Evolutionary conservation across 2,797 vertebrate species (phyloP).

Genomic region (Hydrocynus forskahlii): DNA sequence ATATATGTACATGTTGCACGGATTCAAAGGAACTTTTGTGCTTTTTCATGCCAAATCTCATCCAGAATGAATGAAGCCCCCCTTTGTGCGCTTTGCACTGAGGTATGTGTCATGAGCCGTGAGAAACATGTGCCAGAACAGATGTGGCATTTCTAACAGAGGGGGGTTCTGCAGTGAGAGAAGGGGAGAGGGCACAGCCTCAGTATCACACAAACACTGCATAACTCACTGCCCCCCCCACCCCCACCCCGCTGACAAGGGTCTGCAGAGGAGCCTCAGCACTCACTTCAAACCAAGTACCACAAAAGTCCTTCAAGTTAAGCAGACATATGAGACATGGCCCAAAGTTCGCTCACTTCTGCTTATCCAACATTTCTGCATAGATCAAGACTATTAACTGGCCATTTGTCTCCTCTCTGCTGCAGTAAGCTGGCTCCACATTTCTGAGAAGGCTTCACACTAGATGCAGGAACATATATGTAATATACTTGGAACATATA

Average conservation of each 20-base stretch:
- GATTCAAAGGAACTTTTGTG: background rate
- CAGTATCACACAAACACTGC: conserved; percentile 29
- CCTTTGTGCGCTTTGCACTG: conserved; percentile 1
- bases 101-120: conserved; percentile 17
- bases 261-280: background rate
- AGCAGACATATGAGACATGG: no score
- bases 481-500: no score
- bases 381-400: no score
- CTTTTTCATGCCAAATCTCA: background rate
- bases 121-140: conserved; percentile 50
- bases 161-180: conserved; percentile 21
- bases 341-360: no score
- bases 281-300: no score
- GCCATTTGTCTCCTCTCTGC: no score
- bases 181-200: background rate
- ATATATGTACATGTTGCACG: background rate
- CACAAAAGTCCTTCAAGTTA: no score
- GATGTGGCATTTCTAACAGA: conserved; percentile 50
- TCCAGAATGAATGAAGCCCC: background rate
- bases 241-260: conserved; percentile 20
- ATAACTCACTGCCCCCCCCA: conserved; percentile 37
- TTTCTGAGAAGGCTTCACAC: no score
- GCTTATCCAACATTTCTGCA: no score
- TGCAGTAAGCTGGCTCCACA: no score
- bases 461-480: no score